These are phyloP conservation scores for Xenopus tropicalis DNA, from an alignment of 2,113 vertebrate genomes.

Conservation along the genomic window UCB_Xtro_10.0 CM004444.2:157789001-157789500, in stretches of 20 bases:
- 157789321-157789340: background rate
- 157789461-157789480: conserved; percentile 94
- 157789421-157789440: conserved; percentile 93
- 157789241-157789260: background rate
- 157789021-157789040: no score
- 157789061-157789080: no score
- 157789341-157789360: background rate
- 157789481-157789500: conserved; percentile 81
- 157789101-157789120: no score
- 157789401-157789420: conserved; percentile 97
- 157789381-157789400: conserved; percentile 83
- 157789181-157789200: background rate
- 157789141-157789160: no score
- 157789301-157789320: background rate
- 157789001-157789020: no score
- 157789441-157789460: conserved; percentile 95
- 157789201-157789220: conserved; percentile 28
- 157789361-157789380: conserved; percentile 65
- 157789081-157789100: no score
- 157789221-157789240: background rate
- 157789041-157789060: no score
- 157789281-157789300: background rate
- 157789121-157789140: no score
- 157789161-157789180: no score
- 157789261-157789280: background rate